These are phyloP conservation scores for Druon quercuslanigerum DNA, from an alignment of 1,140 invertebrate species.

Conservation along the genomic window DNA sequence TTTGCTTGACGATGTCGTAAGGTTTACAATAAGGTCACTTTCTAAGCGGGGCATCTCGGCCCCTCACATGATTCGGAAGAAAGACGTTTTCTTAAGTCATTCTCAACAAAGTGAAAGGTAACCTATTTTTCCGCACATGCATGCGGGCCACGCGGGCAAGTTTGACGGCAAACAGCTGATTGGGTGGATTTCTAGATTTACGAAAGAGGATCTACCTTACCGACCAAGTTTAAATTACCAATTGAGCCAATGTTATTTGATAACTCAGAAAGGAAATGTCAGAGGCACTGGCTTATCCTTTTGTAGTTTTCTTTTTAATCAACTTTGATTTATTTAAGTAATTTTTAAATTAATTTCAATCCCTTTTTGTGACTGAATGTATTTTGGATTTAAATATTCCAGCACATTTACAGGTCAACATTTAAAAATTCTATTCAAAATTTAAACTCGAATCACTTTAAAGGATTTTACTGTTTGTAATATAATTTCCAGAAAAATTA, in stretches of 20 bases:
- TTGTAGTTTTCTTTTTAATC: neutral
- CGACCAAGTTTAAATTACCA: too few relatives aligned
- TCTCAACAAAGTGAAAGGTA: constrained; percentile 55
- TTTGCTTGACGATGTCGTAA: neutral
- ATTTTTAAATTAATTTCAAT: too few relatives aligned
- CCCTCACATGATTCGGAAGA: constrained; percentile 30
- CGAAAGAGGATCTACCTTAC: constrained; percentile 35
- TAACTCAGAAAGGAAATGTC: neutral
- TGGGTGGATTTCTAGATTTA: neutral
- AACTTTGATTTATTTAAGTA: too few relatives aligned
- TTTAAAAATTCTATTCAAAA: too few relatives aligned
- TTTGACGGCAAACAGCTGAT: constrained; percentile 34
- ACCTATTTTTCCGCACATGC: constrained; percentile 31
- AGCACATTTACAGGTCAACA: too few relatives aligned
- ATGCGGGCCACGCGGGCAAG: too few relatives aligned
- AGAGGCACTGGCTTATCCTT: neutral
- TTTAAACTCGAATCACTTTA: too few relatives aligned
- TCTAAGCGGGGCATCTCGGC: constrained; percentile 38
- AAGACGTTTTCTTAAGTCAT: constrained; percentile 25
- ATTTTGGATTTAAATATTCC: too few relatives aligned
- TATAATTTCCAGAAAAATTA: too few relatives aligned
- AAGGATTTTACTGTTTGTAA: too few relatives aligned
- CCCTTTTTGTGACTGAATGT: too few relatives aligned
- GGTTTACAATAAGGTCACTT: constrained; percentile 37
- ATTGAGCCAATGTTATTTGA: neutral